Evolutionary conservation across 2,888 invertebrate genomes (phyloP), one percentile per base, ranked within the genome.

Genomic region (Watsonalla cultraria): DNA sequence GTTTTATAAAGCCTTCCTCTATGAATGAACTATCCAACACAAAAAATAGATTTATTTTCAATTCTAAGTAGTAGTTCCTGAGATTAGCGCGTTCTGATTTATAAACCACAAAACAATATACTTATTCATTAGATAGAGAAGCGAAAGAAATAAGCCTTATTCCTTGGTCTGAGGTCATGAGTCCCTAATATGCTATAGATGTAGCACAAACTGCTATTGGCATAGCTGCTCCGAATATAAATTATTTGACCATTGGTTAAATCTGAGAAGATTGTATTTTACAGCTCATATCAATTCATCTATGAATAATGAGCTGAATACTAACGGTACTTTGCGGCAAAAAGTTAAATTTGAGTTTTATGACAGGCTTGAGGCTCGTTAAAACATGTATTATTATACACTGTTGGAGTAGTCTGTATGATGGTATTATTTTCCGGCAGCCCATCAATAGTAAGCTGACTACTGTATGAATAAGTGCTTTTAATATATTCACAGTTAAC

Each of bases 401-500:
- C n/a, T 9, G 6, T 7, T 46, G 6, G 14, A 13, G 6, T 14
- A 46, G 24, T 5, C 2, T 11, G 15, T 13, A 5, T 47, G 1
- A 11, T 11, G 42, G 5, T 24, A 47, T 47, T 7, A 47, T 47
- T 24, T 11, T 24, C 24, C 49, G 48, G 48, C 13, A 37, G 8
- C 7, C 37, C 37, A 49, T 49, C 35, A 37, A 15, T 39, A 39
- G 11, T 11, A 13, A 0, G 13, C 37, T 39, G 14, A 49, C 39
- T 49, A 14, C 49, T 39, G 15, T 14, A 7, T 39, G 8, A 6
- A 14, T 9, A 15, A 9, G 14, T 49, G 42, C 11, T 33, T 47
- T 9, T 47, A 33, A 45, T 51, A 61, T 47, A 65, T 63, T 54
- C 56, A 55, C 63, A 59, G 57, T 57, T 59, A 64, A 61, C 54